Evolutionary conservation across 2,113 vertebrate species (phyloP).

Genomic region (Jacana jacana): DNA sequence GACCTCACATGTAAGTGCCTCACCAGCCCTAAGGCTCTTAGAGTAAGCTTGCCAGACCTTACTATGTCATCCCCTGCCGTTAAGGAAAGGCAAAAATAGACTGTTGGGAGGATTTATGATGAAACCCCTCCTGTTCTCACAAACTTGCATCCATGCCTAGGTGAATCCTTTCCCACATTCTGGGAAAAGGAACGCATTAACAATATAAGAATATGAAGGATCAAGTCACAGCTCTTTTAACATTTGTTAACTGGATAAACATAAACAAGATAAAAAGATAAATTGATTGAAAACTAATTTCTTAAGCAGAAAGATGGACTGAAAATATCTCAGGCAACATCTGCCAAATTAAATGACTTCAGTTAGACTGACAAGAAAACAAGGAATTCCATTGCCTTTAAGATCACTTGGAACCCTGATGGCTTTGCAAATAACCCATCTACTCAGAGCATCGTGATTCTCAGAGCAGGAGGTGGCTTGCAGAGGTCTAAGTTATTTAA

Average conservation of each 20-base stretch:
- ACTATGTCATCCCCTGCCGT: background rate
- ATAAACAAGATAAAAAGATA: background rate
- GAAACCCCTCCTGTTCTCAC: background rate
- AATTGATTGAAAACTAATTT: background rate
- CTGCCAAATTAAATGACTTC: constrained; percentile 4
- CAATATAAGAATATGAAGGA: background rate
- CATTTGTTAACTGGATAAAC: background rate
- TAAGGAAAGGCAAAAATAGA: constrained; percentile 6
- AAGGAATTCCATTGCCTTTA: background rate
- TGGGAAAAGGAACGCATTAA: background rate
- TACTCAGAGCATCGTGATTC: background rate
- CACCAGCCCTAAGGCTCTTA: background rate
- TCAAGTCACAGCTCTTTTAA: background rate
- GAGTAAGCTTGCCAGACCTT: constrained; percentile 7
- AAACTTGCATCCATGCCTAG: background rate
- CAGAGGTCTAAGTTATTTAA: background rate
- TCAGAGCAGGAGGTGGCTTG: background rate
- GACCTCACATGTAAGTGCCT: background rate
- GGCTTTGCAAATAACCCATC: background rate
- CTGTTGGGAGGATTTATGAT: background rate
- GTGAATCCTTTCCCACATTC: background rate
- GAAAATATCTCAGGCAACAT: background rate
- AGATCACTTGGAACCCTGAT: background rate
- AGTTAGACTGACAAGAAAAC: background rate
- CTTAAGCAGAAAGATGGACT: background rate